Conservation (phyloP, 2,113 vertebrate genomes). For the Pristiophorus japonicus region DNA sequence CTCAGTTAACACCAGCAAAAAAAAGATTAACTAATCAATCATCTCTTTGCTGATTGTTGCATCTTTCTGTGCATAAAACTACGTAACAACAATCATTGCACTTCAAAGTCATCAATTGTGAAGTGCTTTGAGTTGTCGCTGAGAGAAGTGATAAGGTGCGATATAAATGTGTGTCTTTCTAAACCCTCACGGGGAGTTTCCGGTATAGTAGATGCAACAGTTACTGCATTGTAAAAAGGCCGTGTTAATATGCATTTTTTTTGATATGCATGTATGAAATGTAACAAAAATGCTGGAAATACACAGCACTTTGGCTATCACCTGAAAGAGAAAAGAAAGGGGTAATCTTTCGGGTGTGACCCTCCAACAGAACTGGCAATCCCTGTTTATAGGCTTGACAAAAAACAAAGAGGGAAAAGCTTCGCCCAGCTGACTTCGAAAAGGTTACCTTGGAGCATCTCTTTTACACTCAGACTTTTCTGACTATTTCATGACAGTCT, state of each 20-base stretch:
- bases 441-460: slow-evolving; percentile 2
- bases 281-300: background rate
- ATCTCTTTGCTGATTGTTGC: background rate
- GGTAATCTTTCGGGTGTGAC: background rate
- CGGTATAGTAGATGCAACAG: background rate
- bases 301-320: background rate
- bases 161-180: background rate
- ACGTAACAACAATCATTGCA: background rate
- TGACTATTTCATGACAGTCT: background rate
- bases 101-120: background rate
- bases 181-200: background rate
- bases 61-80: background rate
- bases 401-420: background rate
- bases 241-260: too few relatives aligned
- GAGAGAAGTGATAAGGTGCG: background rate
- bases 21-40: background rate
- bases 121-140: too few relatives aligned
- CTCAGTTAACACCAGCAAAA: background rate
- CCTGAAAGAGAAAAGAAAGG: background rate
- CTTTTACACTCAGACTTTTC: background rate
- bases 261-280: background rate
- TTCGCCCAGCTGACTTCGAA: background rate
- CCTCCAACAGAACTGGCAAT: background rate
- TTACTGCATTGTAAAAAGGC: background rate
- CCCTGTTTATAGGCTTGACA: background rate